Evolutionary conservation across 2,888 invertebrate genomes (phyloP), one percentile per base, ranked within the genome.

Genomic region (Eupithecia vulgata): DNA sequence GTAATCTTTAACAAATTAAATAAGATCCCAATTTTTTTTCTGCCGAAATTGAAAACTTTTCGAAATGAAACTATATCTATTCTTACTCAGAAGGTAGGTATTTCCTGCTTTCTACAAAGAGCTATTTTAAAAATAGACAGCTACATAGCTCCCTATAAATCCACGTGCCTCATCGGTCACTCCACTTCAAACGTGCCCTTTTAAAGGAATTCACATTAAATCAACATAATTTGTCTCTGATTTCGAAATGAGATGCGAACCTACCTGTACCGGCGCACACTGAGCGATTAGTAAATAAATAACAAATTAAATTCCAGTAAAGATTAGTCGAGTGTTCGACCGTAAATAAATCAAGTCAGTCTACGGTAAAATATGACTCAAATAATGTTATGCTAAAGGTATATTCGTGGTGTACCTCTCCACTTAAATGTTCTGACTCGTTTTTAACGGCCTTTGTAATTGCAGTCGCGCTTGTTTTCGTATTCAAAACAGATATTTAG

Each of bases 251-350:
- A 85, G 81, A 82, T 82, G 82, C 81, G 77, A 83, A 82, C 84
- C 83, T 85, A 86, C 88, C 85, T 83, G 86, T 82, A 82, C 79
- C 75, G 83, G 81, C 84, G 73, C 73, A 79, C 78, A 83, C 84
- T 81, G 83, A 83, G 83, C 90, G 89, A 90, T 90, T 90, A 90
- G 88, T 91, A 90, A 92, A 91, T 91, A 92, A 92, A 91, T 91
- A 91, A 89, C 90, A 89, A 92, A 92, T 92, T 92, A 92, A 92
- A 92, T 91, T 91, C 90, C 90, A 89, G 83, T 90, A 89, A 91
- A 92, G 92, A 92, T 93, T 92, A 92, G 90, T 90, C 88, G 88
- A 88, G 88, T 85, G 88, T 85, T 87, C 83, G 87, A 84, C 89
- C 90, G 87, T 91, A 93, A 91, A 94, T 93, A 94, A 94, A 94